These are phyloP conservation scores for Caenorhabditis sp. DNA, from an alignment of 2,888 invertebrate species.

Conservation along the genomic window DNA sequence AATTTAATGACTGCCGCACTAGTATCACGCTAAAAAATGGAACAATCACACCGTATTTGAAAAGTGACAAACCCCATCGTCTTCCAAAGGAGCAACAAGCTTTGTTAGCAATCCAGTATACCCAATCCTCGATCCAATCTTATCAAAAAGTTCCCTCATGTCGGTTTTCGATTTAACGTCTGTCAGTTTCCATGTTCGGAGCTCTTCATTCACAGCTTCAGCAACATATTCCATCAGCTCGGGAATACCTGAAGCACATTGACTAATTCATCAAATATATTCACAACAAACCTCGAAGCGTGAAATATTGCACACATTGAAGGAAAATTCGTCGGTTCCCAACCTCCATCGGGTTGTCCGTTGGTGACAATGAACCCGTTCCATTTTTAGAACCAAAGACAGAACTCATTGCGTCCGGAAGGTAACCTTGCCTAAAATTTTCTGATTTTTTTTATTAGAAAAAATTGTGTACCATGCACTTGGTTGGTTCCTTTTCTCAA, in stretches of 20 bases:
- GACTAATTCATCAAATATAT: not conserved
- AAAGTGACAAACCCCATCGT: constrained; percentile 15
- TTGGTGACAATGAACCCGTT: not conserved
- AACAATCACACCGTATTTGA: not conserved
- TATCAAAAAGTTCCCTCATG: constrained; percentile 61
- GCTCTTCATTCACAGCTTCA: constrained; percentile 53
- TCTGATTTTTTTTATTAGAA: not conserved
- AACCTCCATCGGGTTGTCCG: constrained; percentile 55
- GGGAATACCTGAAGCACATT: constrained; percentile 67
- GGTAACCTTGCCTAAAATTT: constrained; percentile 44
- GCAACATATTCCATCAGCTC: constrained; percentile 63
- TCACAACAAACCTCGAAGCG: constrained; percentile 68
- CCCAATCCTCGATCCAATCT: constrained; percentile 50
- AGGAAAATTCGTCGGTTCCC: constrained; percentile 72
- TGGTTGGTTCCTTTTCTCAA: constrained; percentile 49
- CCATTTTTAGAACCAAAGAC: constrained; percentile 2
- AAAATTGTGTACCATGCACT: constrained; percentile 12
- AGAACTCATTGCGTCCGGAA: constrained; percentile 43
- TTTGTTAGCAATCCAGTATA: constrained; percentile 48
- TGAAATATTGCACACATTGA: constrained; percentile 76
- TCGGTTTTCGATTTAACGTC: constrained; percentile 44
- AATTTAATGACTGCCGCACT: constrained; percentile 53
- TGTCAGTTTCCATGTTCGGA: constrained; percentile 51
- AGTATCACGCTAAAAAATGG: constrained; percentile 23
- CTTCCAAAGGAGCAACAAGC: constrained; percentile 66